Conservation (phyloP, 1,140 invertebrate species). For the Zaprionus lachaisei region DNA sequence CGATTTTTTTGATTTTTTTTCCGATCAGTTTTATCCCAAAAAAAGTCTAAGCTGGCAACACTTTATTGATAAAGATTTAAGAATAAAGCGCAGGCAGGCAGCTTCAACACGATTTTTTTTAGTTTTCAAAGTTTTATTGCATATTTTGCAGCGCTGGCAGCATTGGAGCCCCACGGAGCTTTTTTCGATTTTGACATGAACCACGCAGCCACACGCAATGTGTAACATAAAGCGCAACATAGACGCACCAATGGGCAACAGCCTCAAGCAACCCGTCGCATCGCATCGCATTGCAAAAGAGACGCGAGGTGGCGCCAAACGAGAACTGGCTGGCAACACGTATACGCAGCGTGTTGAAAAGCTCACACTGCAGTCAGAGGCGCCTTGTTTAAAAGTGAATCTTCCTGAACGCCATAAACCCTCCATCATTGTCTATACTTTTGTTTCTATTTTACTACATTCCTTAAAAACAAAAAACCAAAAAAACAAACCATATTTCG, state of each 20-base stretch:
- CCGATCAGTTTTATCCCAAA: too few species aligned
- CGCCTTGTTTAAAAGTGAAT: conserved; percentile 12
- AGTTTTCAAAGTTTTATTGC: conserved; percentile 55
- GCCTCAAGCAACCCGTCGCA: conserved; percentile 23
- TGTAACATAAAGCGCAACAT: conserved; percentile 69
- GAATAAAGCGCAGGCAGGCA: too few species aligned
- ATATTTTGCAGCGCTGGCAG: conserved; percentile 67
- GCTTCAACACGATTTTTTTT: conserved; percentile 8
- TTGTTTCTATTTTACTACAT: conserved; percentile 5
- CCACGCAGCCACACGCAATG: conserved; percentile 48
- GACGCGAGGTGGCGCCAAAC: conserved; percentile 47
- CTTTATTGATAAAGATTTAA: background rate
- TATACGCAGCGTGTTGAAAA: conserved; percentile 28
- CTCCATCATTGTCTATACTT: background rate
- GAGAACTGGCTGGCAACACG: background rate
- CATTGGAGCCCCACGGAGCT: conserved; percentile 27
- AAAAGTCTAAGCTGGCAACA: too few species aligned
- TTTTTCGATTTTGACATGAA: conserved; percentile 31
- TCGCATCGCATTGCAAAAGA: conserved; percentile 30
- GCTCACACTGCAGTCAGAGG: conserved; percentile 9
- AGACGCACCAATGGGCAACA: conserved; percentile 16
- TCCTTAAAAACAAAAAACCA: conserved; percentile 7
- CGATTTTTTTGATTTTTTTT: too few species aligned
- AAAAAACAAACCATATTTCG: conserved; percentile 36
- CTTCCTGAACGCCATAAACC: background rate